These are phyloP conservation scores for Sebastes vulpes DNA, from an alignment of 2,797 vertebrate species.

Conservation along the genomic window DNA sequence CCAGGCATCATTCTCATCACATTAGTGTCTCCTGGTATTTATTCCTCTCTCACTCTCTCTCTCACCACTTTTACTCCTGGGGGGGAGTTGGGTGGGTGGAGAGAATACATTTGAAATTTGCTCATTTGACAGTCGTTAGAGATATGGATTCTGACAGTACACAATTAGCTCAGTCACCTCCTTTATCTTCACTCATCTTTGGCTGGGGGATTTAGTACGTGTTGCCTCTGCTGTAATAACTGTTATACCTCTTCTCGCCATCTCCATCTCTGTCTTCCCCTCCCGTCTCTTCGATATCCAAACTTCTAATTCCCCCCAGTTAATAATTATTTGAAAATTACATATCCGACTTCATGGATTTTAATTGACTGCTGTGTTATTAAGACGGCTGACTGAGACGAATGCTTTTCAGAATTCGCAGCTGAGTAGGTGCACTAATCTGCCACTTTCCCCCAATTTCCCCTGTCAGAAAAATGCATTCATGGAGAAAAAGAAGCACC, in stretches of 20 bases:
- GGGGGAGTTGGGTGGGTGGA: constrained; percentile 57
- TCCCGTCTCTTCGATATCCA: constrained; percentile 13
- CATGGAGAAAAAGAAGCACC: constrained; percentile 45
- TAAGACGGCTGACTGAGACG: constrained; percentile 51
- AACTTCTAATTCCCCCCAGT: constrained; percentile 54
- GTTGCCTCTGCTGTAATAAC: constrained; percentile 45
- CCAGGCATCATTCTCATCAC: constrained; percentile 81
- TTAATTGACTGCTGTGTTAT: constrained; percentile 72
- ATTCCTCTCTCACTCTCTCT: constrained; percentile 49
- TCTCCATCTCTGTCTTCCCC: constrained; percentile 5
- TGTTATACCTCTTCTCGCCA: constrained; percentile 8
- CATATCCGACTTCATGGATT: constrained; percentile 62
- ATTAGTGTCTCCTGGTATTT: constrained; percentile 82
- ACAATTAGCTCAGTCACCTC: constrained; percentile 82
- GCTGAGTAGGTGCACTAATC: constrained; percentile 57
- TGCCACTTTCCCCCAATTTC: constrained; percentile 40
- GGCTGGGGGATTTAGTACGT: constrained; percentile 49
- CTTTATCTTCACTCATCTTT: constrained; percentile 76
- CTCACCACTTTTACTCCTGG: constrained; percentile 33
- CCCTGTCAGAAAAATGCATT: constrained; percentile 44
- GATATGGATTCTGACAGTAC: constrained; percentile 78
- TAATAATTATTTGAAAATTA: constrained; percentile 72
- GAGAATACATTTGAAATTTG: constrained; percentile 76
- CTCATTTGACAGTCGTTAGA: constrained; percentile 78
- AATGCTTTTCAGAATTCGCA: constrained; percentile 50